Conservation (phyloP, 2,797 vertebrate species). For the Cacajao melanocephalus region DNA sequence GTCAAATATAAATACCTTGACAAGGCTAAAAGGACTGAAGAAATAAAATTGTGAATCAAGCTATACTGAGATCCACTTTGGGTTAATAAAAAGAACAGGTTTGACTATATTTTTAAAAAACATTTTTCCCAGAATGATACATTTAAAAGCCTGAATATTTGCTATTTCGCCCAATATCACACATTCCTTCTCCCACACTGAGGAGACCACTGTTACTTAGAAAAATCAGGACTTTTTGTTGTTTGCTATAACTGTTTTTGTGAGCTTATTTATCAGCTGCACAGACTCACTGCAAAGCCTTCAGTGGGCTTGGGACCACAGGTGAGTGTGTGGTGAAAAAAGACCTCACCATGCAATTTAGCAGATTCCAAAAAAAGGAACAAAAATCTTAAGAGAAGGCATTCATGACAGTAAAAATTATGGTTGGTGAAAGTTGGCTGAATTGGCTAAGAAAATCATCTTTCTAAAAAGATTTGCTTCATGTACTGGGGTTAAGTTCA, state of each 20-base stretch:
- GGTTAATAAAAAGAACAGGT: background rate
- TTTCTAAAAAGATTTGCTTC: constrained; percentile 72
- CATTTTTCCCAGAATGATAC: background rate
- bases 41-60: background rate
- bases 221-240: background rate
- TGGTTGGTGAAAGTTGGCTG: constrained; percentile 65
- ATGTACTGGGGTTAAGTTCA: constrained; percentile 57
- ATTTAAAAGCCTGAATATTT: background rate
- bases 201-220: background rate
- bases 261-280: constrained; percentile 40
- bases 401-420: constrained; percentile 75
- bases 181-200: background rate
- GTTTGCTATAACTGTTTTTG: background rate
- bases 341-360: constrained; percentile 61
- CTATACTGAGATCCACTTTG: background rate
- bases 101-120: background rate
- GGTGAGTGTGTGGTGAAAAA: constrained; percentile 52
- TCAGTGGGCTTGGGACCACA: background rate
- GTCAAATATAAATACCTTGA: background rate
- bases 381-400: constrained; percentile 70
- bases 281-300: background rate
- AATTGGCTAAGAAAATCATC: constrained; percentile 65
- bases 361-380: constrained; percentile 70
- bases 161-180: background rate
- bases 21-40: background rate